Percentiles rank a stretch among this genome's conserved stretches.
Conservation (phyloP, 2,797 vertebrate species). For the Pseudopleuronectes americanus region DNA sequence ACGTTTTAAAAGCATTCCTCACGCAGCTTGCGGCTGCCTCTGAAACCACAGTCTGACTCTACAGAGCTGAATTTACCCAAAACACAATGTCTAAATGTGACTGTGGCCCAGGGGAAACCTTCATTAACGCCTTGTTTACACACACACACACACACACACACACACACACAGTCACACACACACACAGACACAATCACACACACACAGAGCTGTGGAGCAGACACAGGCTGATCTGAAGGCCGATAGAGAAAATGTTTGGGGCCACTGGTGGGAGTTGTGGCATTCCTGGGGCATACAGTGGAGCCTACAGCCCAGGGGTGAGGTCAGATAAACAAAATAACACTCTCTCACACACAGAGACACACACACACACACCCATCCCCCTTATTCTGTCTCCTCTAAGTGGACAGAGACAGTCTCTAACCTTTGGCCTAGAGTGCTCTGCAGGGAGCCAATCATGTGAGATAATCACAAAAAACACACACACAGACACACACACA, state of each 20-base stretch:
- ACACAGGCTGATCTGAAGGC: slow-evolving; percentile 60
- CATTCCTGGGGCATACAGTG: slow-evolving; percentile 71
- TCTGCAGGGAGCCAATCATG: slow-evolving; percentile 69
- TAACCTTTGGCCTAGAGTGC: slow-evolving; percentile 62
- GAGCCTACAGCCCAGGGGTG: slow-evolving; percentile 63
- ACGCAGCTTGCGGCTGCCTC: slow-evolving; percentile 18
- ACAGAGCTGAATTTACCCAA: slow-evolving; percentile 43
- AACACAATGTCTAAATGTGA: slow-evolving; percentile 51
- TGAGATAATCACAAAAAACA: slow-evolving; percentile 71
- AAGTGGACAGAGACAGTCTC: slow-evolving; percentile 62
- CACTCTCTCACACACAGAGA: slow-evolving; percentile 30
- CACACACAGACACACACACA: slow-evolving; percentile 25
- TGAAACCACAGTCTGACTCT: slow-evolving; percentile 36
- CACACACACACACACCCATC: slow-evolving; percentile 23
- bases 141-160: slow-evolving; percentile 27
- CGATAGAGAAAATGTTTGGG: slow-evolving; percentile 68
- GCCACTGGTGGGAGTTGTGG: slow-evolving; percentile 56
- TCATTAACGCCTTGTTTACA: slow-evolving; percentile 47
- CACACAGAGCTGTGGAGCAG: slow-evolving; percentile 21
- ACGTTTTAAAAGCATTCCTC: slow-evolving; percentile 40
- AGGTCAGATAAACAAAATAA: slow-evolving; percentile 64
- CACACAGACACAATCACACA: slow-evolving; percentile 23
- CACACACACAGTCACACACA: slow-evolving; percentile 22
- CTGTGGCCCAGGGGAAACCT: slow-evolving; percentile 41
- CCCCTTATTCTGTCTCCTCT: slow-evolving; percentile 30